phyloP scores from a whole-genome alignment of 2,113 vertebrate genomes.

The Prunella fulvescens region DNA sequence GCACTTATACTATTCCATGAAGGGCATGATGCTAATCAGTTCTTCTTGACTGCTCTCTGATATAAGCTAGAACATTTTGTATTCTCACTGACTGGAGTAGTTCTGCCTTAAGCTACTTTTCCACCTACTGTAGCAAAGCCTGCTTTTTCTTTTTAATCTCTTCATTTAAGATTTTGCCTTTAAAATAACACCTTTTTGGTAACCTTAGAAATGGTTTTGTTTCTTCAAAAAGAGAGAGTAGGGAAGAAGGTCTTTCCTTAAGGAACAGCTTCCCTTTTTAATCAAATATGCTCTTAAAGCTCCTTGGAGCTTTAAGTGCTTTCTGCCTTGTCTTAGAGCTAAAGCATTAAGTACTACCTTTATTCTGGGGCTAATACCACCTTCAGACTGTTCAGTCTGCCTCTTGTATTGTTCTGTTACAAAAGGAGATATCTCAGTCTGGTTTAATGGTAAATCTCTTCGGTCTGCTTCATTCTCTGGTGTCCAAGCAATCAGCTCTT shows the following conservation, averaged over 20 bases:
- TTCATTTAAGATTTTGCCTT: not conserved
- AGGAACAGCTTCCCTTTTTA: not conserved
- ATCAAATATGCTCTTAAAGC: not conserved
- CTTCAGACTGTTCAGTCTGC: not conserved
- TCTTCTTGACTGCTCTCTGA: slow-evolving; percentile 15
- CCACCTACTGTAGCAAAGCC: not conserved
- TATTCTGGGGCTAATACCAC: not conserved
- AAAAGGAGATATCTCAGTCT: not conserved
- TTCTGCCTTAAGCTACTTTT: not conserved
- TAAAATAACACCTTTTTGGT: not conserved
- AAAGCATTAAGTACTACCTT: not conserved
- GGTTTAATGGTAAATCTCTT: not conserved
- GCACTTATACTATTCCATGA: not conserved
- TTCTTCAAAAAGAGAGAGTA: not conserved
- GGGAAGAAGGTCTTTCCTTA: not conserved
- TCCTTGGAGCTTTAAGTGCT: not conserved
- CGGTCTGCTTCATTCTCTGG: not conserved
- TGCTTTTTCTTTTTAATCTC: not conserved
- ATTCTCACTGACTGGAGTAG: not conserved
- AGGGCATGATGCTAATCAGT: slow-evolving; percentile 12
- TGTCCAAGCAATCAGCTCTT: not conserved
- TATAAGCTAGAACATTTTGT: not conserved
- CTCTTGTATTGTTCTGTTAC: not conserved
- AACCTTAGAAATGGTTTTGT: not conserved
- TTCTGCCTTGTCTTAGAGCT: not conserved